Evolutionary conservation across 1,140 invertebrate genomes (phyloP).

Genomic region (Aphelenchoides avenae): DNA sequence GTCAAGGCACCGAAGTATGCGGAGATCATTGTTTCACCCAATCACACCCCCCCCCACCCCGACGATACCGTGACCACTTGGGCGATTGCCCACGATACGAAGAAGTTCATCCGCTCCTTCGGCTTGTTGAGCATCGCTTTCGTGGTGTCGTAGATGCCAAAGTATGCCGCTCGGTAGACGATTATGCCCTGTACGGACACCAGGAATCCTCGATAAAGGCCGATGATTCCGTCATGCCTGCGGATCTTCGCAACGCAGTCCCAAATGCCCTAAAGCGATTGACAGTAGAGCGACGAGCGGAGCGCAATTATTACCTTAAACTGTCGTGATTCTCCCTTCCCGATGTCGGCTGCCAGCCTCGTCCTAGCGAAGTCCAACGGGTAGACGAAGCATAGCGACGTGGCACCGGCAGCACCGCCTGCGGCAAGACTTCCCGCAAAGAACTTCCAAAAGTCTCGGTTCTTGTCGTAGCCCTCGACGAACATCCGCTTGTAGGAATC

Average conservation of each 20-base stretch:
- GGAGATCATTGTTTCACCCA: neutral
- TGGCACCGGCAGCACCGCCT: conserved; percentile 59
- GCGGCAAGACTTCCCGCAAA: conserved; percentile 67
- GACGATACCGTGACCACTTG: conserved; percentile 24
- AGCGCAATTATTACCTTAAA: no score
- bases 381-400: conserved; percentile 60
- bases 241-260: conserved; percentile 58
- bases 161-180: conserved; percentile 60
- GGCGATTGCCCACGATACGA: conserved; percentile 57
- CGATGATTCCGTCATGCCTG: conserved; percentile 56
- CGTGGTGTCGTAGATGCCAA: conserved; percentile 59
- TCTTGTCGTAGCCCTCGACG: conserved; percentile 72
- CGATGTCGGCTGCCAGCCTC: conserved; percentile 57
- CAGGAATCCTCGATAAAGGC: conserved; percentile 59
- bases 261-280: no score
- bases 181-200: conserved; percentile 60
- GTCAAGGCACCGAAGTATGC: no score
- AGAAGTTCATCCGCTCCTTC: conserved; percentile 57
- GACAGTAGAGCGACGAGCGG: no score
- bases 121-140: conserved; percentile 50
- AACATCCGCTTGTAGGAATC: conserved; percentile 54
- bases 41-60: neutral
- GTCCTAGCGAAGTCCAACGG: conserved; percentile 60
- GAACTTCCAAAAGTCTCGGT: conserved; percentile 78
- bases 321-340: conserved; percentile 51